Evolutionary conservation across 2,113 vertebrate species (phyloP).

Genomic region (Gila orcuttii): DNA sequence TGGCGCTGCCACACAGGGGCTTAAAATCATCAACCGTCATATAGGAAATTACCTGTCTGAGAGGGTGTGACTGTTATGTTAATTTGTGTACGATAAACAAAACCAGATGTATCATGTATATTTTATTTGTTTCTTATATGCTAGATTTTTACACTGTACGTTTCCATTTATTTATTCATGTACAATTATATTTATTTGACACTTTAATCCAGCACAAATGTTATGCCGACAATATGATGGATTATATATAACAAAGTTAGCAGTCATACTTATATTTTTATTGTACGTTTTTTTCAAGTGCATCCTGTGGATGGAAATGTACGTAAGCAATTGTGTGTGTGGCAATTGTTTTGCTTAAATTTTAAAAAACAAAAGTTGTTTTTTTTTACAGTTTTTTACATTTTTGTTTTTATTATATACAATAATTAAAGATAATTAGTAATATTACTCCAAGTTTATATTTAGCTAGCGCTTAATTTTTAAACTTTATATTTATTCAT

Average conservation of each 20-base stretch:
- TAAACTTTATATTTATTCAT: too few species aligned
- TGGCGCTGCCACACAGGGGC: constrained; percentile 42
- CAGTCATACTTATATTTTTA: background rate
- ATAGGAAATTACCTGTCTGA: constrained; percentile 49
- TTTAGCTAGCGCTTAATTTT: too few species aligned
- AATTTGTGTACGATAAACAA: background rate
- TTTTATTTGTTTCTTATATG: too few species aligned
- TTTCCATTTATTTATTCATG: background rate
- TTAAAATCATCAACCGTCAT: constrained; percentile 44
- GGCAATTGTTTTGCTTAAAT: too few species aligned
- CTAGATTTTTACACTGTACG: background rate
- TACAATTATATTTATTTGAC: background rate
- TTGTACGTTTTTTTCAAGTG: background rate
- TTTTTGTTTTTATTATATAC: too few species aligned
- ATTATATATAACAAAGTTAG: background rate
- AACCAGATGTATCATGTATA: background rate
- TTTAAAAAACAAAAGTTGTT: too few species aligned
- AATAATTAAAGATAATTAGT: too few species aligned
- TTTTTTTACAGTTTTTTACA: too few species aligned
- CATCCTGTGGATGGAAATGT: too few species aligned
- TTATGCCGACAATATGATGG: background rate
- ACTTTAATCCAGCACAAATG: background rate
- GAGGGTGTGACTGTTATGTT: constrained; percentile 4
- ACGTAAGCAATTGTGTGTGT: too few species aligned
- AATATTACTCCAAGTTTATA: too few species aligned